These are phyloP conservation scores for Brachypodius melanocephalos DNA, from an alignment of 2,113 vertebrate genomes.

Conservation along the genomic window DNA sequence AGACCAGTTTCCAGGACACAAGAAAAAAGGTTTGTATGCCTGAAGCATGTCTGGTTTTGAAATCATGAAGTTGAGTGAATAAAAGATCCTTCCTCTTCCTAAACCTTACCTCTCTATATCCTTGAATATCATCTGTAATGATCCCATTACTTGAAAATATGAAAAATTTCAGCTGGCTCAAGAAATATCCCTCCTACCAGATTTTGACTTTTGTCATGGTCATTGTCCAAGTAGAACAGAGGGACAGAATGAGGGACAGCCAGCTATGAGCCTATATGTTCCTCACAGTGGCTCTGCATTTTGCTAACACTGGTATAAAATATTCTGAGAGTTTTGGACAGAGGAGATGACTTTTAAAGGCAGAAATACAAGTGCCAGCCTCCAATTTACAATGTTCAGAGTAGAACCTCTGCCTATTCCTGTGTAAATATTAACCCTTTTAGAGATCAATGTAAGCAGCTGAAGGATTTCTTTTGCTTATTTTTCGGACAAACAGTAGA, in stretches of 20 bases:
- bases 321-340: not conserved
- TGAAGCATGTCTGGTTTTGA: conserved; percentile 46
- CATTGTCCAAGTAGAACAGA: not conserved
- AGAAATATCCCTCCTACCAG: not conserved
- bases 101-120: not conserved
- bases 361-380: not conserved
- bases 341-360: not conserved
- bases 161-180: not conserved
- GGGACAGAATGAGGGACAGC: not conserved
- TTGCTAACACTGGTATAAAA: not conserved
- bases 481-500: not conserved
- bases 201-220: not conserved
- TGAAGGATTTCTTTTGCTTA: not conserved
- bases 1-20: conserved; percentile 36
- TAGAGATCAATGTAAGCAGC: not conserved
- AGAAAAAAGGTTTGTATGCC: conserved; percentile 41
- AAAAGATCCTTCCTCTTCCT: conserved; percentile 27
- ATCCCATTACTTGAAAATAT: conserved; percentile 44
- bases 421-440: not conserved
- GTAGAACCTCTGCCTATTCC: not conserved
- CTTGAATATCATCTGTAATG: conserved; percentile 27
- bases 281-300: not conserved
- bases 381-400: not conserved
- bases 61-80: conserved; percentile 33
- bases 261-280: not conserved